Conservation (phyloP, 2,888 invertebrate species). For the Tipula unca region DNA sequence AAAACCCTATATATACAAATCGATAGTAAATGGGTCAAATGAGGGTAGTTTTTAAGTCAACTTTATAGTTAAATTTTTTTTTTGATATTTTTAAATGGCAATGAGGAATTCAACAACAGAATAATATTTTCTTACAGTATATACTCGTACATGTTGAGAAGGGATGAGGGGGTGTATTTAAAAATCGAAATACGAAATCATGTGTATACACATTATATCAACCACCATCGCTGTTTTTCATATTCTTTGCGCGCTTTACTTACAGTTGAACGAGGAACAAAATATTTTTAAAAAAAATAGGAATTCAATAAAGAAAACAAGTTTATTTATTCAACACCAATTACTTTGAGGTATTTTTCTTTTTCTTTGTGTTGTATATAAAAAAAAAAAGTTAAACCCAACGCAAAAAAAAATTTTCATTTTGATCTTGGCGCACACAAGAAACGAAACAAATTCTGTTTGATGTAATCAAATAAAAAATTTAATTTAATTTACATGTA, state of each 20-base stretch:
- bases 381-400: not conserved
- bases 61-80: not conserved
- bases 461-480: slow-evolving; percentile 14
- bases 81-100: not conserved
- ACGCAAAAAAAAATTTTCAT: not conserved
- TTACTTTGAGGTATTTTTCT: not conserved
- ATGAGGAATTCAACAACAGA: not conserved
- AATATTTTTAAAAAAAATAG: not conserved
- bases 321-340: slow-evolving; percentile 8
- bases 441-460: not conserved
- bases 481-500: not conserved
- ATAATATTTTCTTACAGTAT: too few species aligned
- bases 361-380: not conserved
- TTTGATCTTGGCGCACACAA: not conserved
- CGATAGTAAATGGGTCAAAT: not conserved
- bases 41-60: not conserved
- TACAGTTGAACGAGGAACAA: not conserved
- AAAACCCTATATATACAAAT: not conserved
- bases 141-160: not conserved
- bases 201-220: not conserved
- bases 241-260: not conserved
- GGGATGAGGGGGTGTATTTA: not conserved
- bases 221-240: not conserved
- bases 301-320: not conserved
- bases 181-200: not conserved